Percentiles rank a stretch among this genome's conserved stretches.
These are phyloP conservation scores for Myotis daubentonii DNA, from an alignment of 2,797 vertebrate species.

Conservation along the genomic window DNA sequence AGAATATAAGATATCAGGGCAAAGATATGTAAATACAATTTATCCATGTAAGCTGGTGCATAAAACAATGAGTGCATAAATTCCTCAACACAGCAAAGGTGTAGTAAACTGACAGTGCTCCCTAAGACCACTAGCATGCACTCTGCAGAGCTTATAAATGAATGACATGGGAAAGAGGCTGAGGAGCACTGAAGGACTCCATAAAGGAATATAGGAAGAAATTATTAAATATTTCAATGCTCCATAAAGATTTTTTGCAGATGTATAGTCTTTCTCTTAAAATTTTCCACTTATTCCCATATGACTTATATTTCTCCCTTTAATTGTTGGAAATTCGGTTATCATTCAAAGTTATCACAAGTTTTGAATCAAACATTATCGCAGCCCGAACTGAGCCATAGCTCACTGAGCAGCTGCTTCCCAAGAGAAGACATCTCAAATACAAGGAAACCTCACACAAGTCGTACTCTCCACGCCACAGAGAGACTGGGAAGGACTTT, in stretches of 20 bases:
- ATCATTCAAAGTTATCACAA: not conserved
- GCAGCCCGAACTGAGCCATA: not conserved
- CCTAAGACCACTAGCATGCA: not conserved
- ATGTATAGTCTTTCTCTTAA: slow-evolving; percentile 10
- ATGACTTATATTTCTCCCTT: not conserved
- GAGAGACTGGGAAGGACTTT: not conserved
- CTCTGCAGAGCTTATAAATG: not conserved
- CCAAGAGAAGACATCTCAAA: not conserved
- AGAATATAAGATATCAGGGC: not conserved
- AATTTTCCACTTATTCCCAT: not conserved
- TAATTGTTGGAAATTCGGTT: not conserved
- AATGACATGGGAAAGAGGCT: not conserved
- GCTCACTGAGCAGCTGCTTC: not conserved
- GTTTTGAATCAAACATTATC: slow-evolving; percentile 31
- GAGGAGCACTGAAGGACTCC: not conserved
- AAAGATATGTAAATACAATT: slow-evolving; percentile 23
- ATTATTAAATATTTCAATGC: not conserved
- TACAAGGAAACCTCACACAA: not conserved
- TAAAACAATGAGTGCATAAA: not conserved
- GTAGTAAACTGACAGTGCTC: not conserved
- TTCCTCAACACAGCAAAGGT: not conserved
- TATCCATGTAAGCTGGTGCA: not conserved
- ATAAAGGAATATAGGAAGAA: not conserved
- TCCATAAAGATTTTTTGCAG: not conserved
- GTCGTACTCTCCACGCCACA: not conserved